phyloP scores from a whole-genome alignment of 2,888 invertebrate species.

The Caenorhabditis becei region DNA sequence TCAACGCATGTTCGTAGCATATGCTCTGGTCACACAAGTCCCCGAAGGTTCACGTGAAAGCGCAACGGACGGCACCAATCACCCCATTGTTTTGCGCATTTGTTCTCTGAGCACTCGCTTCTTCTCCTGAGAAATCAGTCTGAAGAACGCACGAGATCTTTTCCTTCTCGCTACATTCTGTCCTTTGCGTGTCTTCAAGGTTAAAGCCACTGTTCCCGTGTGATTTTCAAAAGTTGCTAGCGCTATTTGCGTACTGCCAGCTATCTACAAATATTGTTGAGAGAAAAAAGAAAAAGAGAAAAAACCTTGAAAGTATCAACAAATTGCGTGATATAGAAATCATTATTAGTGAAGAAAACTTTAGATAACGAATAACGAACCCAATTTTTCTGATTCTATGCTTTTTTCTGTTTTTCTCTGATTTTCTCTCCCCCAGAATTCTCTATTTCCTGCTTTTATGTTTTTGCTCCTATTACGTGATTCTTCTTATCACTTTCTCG shows the following conservation, averaged over 20 bases:
- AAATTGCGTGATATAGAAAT: too few relatives aligned
- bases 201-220: not conserved
- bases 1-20: not conserved
- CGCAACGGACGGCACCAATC: slow-evolving; percentile 37
- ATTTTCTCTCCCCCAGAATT: too few relatives aligned
- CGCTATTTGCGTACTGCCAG: too few relatives aligned
- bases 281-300: too few relatives aligned
- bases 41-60: slow-evolving; percentile 30
- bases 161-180: not conserved
- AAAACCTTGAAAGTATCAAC: too few relatives aligned
- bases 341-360: too few relatives aligned
- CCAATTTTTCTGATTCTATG: too few relatives aligned
- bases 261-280: too few relatives aligned
- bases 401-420: not conserved
- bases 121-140: slow-evolving; percentile 2
- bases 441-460: too few relatives aligned
- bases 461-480: too few relatives aligned
- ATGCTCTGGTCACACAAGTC: not conserved
- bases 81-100: slow-evolving; percentile 45
- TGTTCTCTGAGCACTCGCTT: slow-evolving; percentile 44
- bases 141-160: not conserved
- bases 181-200: not conserved
- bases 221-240: slow-evolving; percentile 18
- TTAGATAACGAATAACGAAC: too few relatives aligned
- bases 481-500: slow-evolving; percentile 4